These are phyloP conservation scores for Pluvialis apricaria DNA, from an alignment of 2,113 vertebrate species.

Conservation along the genomic window DNA sequence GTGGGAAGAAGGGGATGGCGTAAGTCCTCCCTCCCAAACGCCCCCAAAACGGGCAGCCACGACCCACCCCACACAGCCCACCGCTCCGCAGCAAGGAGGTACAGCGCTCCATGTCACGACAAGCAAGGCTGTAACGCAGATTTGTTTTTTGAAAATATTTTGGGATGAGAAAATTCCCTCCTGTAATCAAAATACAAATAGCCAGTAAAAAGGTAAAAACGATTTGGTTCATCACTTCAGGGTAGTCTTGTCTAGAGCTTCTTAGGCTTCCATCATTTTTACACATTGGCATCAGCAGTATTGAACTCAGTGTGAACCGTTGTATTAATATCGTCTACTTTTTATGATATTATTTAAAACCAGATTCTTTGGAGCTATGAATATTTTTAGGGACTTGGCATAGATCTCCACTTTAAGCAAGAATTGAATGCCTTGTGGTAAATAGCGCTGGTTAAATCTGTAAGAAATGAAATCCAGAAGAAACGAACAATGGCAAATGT, in stretches of 20 bases:
- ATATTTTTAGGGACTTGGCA: slow-evolving; percentile 65
- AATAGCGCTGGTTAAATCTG: slow-evolving; percentile 43
- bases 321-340: slow-evolving; percentile 57
- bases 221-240: background rate
- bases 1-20: background rate
- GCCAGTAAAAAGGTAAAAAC: background rate
- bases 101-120: background rate
- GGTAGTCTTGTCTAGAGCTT: slow-evolving; percentile 11
- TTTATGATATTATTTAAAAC: slow-evolving; percentile 71
- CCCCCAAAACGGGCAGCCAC: fast-evolving
- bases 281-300: background rate
- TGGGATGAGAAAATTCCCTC: background rate
- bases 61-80: background rate
- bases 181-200: background rate
- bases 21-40: background rate
- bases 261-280: background rate
- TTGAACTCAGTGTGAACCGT: slow-evolving; percentile 58
- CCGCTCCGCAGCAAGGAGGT: background rate
- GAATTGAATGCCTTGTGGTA: slow-evolving; percentile 57
- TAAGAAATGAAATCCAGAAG: slow-evolving; percentile 69
- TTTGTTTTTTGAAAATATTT: background rate
- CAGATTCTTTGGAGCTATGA: slow-evolving; percentile 59
- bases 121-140: background rate
- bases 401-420: background rate
- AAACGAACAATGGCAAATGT: slow-evolving; percentile 65